Base-by-base conservation (phyloP, 2,113 vertebrate genomes). In the Canis aureus region DNA sequence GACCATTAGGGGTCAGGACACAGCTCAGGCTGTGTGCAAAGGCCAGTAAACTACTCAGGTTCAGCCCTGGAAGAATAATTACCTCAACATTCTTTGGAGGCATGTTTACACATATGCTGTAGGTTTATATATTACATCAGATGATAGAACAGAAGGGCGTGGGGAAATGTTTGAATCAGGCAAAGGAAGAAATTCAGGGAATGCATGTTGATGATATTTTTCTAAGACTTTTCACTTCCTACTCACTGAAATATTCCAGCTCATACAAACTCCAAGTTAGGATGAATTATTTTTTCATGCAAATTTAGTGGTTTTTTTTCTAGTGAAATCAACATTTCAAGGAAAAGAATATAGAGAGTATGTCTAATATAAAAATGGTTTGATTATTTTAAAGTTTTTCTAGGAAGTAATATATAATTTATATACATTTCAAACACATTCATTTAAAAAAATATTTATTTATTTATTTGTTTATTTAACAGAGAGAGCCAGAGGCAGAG, bases 291-390 rank as follows among this genome's bases (percentile, higher is more conserved):
- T 79, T 59, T 15, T 87, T 69, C 2, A 92, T 59, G 32, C 55
- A 66, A 89, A 92, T n/a, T 15, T 4, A 74, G 32, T 82, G 71
- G 11, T 0, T 7, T 74, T 76, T 93, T 76, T 81, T n/a, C 80
- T 64, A 87, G 87, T 84, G 32, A 83, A 82, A 71, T 59, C 15
- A 84, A 20, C 23, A 49, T 93, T 95, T 97, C 35, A 83, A 88
- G 66, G 66, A 89, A 66, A 81, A 93, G 19, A 57, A 13, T 59
- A 87, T 23, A 57, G 32, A 55, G 5, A 51, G 17, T 51, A 25
- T 38, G 13, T 59, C 83, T 66, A 51, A 59, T 71, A 79, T 87
- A 17, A 20, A 53, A 89, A 62, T 22, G 12, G 12, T 66, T 66
- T 88, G 32, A 9, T 90, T 82, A 51, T 11, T 57, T 86, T 84